A percentile compares a stretch with the other conserved stretches of the same genome.
Evolutionary conservation across 1,140 invertebrate genomes (phyloP).

Genomic region (Dryas iulia): DNA sequence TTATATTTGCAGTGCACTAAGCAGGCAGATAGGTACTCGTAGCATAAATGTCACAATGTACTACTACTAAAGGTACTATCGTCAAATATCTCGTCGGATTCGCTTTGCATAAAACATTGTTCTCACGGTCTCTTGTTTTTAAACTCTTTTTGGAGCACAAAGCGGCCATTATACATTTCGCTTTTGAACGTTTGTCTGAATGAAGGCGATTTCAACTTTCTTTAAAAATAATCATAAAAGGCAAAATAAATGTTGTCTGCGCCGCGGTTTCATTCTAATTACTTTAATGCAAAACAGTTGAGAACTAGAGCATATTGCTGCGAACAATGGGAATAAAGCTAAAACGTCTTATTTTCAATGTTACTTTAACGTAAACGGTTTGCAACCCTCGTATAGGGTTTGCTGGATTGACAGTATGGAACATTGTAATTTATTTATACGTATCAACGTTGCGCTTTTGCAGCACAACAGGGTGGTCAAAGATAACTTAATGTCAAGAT

Average conservation of each 20-base stretch:
- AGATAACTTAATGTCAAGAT: no score
- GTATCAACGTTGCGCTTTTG: no score
- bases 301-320: background rate
- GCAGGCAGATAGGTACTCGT: background rate
- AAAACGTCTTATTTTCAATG: background rate
- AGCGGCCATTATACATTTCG: background rate
- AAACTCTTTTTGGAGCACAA: background rate
- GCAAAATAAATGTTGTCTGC: background rate
- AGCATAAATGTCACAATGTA: background rate
- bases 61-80: no score
- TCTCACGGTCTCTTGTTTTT: background rate
- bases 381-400: background rate
- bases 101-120: background rate
- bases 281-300: slow-evolving; percentile 5
- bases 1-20: no score
- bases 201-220: background rate
- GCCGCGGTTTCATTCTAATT: background rate
- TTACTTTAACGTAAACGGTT: background rate
- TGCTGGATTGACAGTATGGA: no score
- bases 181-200: background rate
- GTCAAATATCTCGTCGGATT: no score
- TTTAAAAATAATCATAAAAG: slow-evolving; percentile 9
- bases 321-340: background rate
- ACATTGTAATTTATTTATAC: no score
- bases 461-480: no score